Percentiles rank a stretch among this genome's conserved stretches.
phyloP scores from a whole-genome alignment of 2,888 invertebrate genomes.

The Marasmarcha lunaedactyla region DNA sequence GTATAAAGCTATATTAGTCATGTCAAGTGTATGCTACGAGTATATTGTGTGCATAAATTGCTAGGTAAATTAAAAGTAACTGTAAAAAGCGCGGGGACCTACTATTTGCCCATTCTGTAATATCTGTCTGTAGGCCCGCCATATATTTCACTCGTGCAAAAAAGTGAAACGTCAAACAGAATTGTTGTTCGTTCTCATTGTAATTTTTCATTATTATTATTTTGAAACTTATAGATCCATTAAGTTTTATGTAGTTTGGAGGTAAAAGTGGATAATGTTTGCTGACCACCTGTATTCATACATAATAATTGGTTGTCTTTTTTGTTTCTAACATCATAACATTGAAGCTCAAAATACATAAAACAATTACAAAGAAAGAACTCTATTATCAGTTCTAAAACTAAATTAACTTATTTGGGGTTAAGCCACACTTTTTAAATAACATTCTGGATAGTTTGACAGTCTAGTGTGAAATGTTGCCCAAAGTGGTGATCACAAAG shows the following conservation, averaged over 20 bases:
- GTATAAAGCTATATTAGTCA: conserved; percentile 22
- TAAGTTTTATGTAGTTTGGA: conserved; percentile 15
- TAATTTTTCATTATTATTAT: conserved; percentile 19
- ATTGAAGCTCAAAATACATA: no score
- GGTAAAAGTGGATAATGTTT: conserved; percentile 18
- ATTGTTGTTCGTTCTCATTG: conserved; percentile 38
- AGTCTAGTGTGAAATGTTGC: no score
- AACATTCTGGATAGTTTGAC: no score
- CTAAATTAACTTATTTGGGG: no score
- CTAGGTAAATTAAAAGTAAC: no score
- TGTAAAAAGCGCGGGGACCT: conserved; percentile 2
- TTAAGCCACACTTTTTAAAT: no score
- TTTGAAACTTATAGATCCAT: conserved; percentile 10
- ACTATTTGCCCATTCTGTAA: conserved; percentile 26
- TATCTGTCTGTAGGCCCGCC: conserved; percentile 47
- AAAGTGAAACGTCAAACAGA: conserved; percentile 61
- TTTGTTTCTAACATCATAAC: conserved; percentile 32
- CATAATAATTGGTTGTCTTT: conserved; percentile 21
- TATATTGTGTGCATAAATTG: not conserved
- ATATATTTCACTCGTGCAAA: conserved; percentile 57
- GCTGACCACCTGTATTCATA: conserved; percentile 16
- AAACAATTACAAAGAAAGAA: no score
- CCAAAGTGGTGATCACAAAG: no score
- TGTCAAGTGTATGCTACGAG: conserved; percentile 27
- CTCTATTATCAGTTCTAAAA: no score